These are phyloP conservation scores for Meta bourneti DNA, from an alignment of 2,888 invertebrate species.

Conservation along the genomic window DNA sequence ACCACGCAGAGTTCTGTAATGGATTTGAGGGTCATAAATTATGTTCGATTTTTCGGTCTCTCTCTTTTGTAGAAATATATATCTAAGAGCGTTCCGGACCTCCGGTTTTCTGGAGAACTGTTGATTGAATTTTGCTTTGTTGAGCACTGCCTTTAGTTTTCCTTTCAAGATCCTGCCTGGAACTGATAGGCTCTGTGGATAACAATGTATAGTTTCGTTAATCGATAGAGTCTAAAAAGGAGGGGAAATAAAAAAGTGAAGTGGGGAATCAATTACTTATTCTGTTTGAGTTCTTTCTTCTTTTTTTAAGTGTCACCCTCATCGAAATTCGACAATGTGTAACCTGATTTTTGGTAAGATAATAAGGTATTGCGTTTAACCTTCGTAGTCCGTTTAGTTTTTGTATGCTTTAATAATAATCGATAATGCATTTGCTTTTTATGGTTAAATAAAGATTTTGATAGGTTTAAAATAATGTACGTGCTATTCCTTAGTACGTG, in stretches of 20 bases:
- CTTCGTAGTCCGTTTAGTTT: too few relatives aligned
- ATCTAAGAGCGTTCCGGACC: neutral
- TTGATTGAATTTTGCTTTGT: conserved; percentile 53
- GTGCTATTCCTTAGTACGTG: too few relatives aligned
- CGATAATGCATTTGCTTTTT: too few relatives aligned
- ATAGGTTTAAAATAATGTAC: too few relatives aligned
- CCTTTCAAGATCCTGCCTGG: conserved; percentile 5
- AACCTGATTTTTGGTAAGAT: neutral
- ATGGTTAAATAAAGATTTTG: too few relatives aligned
- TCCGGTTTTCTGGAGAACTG: conserved; percentile 35
- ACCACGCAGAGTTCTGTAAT: conserved; percentile 25
- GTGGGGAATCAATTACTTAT: neutral
- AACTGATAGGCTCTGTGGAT: conserved; percentile 19
- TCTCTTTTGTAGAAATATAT: conserved; percentile 45
- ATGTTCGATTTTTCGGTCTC: conserved; percentile 56
- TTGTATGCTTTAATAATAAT: too few relatives aligned
- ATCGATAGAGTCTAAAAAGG: neutral
- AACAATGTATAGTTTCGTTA: conserved; percentile 3
- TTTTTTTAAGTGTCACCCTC: neutral
- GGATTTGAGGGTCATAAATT: conserved; percentile 66
- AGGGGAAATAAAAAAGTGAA: neutral
- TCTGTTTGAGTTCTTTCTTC: neutral
- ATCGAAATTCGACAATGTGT: neutral
- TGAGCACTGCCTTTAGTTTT: neutral
- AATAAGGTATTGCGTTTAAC: neutral